Percentiles rank a stretch among this genome's conserved stretches.
Conservation (phyloP, 1,140 invertebrate genomes). For the Trichomalopsis sarcophagae region DNA sequence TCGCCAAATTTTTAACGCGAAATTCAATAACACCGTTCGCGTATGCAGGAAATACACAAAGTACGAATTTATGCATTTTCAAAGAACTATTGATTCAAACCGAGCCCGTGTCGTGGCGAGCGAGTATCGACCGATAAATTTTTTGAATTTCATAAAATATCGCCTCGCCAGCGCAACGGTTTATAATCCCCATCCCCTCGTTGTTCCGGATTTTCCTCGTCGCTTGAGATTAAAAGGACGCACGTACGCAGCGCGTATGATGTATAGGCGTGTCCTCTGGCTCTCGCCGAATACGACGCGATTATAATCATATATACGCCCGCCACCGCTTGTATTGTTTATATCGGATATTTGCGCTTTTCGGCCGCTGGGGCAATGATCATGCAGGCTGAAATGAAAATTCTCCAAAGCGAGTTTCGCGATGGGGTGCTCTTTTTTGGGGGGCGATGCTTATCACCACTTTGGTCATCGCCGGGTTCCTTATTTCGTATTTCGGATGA, state of each 20-base stretch:
- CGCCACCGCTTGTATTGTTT: not conserved
- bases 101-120: no score
- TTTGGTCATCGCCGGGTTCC: no score
- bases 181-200: not conserved
- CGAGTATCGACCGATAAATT: not conserved
- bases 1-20: not conserved
- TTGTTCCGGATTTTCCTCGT: conserved; percentile 1
- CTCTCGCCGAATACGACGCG: no score
- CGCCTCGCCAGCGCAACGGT: not conserved
- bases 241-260: not conserved
- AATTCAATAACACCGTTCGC: not conserved
- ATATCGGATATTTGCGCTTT: not conserved
- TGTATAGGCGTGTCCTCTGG: not conserved
- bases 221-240: conserved; percentile 7
- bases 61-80: not conserved
- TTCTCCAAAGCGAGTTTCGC: no score
- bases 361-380: no score
- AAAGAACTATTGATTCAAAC: conserved; percentile 18
- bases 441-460: no score
- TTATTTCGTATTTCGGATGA: no score
- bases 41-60: not conserved
- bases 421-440: no score
- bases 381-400: no score
- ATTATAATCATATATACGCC: not conserved
- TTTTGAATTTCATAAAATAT: conserved; percentile 16